Conservation (phyloP, 2,797 vertebrate species). For the Bovichtus variegatus region DNA sequence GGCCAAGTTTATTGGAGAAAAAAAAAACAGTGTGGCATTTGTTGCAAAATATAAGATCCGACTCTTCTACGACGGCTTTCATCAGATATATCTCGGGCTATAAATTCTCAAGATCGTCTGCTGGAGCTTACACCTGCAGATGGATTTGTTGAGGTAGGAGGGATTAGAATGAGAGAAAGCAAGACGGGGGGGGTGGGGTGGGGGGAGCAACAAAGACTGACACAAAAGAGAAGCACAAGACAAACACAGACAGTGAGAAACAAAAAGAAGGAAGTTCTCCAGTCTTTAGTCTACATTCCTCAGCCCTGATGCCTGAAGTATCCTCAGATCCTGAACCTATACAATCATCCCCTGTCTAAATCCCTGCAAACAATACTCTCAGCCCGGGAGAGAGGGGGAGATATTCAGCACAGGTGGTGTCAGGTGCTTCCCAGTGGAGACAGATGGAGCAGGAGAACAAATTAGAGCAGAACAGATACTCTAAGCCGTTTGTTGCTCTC, state of each 20-base stretch:
- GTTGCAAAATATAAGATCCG: slow-evolving; percentile 25
- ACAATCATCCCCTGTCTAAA: slow-evolving; percentile 68
- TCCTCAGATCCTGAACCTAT: slow-evolving; percentile 73
- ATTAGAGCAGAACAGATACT: slow-evolving; percentile 64
- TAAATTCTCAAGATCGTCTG: slow-evolving; percentile 27
- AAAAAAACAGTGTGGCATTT: slow-evolving; percentile 25
- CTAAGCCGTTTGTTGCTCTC: slow-evolving; percentile 56
- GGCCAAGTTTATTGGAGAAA: slow-evolving; percentile 15
- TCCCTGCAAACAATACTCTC: slow-evolving; percentile 75
- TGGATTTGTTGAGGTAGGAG: slow-evolving; percentile 54
- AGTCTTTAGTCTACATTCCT: slow-evolving; percentile 79
- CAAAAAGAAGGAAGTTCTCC: slow-evolving; percentile 82
- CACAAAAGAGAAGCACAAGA: slow-evolving; percentile 65
- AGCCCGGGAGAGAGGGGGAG: slow-evolving; percentile 55
- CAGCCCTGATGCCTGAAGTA: slow-evolving; percentile 66
- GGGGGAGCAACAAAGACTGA: slow-evolving; percentile 56
- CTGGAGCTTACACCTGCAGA: slow-evolving; percentile 61
- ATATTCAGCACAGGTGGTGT: slow-evolving; percentile 81
- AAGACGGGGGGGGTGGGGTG: slow-evolving; percentile 33
- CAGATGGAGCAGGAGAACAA: slow-evolving; percentile 71
- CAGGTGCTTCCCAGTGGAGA: slow-evolving; percentile 79
- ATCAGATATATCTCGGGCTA: slow-evolving; percentile 30
- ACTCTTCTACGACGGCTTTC: slow-evolving; percentile 22
- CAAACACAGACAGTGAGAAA: slow-evolving; percentile 75
- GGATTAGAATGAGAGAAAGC: slow-evolving; percentile 61